These are phyloP conservation scores for Aspidoscelis tigris DNA, from an alignment of 2,113 vertebrate genomes.

Conservation along the genomic window DNA sequence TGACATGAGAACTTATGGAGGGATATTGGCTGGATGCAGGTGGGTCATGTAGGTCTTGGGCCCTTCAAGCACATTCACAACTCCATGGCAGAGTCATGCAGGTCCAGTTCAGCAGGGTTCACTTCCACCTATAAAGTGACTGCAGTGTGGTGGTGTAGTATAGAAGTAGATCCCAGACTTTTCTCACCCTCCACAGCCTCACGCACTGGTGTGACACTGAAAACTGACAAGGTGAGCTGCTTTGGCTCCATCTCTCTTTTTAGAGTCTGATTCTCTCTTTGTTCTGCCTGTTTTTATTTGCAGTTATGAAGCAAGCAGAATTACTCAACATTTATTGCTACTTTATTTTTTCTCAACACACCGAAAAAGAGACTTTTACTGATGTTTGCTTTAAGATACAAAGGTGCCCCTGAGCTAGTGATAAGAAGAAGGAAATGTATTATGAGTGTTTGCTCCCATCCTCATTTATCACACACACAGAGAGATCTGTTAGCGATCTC, in stretches of 20 bases:
- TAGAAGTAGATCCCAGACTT: too few relatives aligned
- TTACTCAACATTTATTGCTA: slow-evolving; percentile 35
- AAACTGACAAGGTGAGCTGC: not conserved
- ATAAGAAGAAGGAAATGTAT: slow-evolving; percentile 28
- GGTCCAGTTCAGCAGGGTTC: too few relatives aligned
- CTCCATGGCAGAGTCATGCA: too few relatives aligned
- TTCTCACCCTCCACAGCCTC: too few relatives aligned
- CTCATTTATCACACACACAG: slow-evolving; percentile 10
- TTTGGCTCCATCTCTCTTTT: not conserved
- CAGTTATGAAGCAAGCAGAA: slow-evolving; percentile 22
- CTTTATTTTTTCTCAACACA: slow-evolving; percentile 49
- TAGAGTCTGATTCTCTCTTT: not conserved
- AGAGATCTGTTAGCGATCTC: slow-evolving; percentile 57
- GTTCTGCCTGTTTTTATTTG: slow-evolving; percentile 26
- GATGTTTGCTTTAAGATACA: not conserved
- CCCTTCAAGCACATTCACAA: too few relatives aligned
- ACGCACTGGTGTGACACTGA: not conserved
- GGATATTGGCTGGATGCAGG: too few relatives aligned
- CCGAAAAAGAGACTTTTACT: slow-evolving; percentile 38
- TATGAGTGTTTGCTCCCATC: slow-evolving; percentile 36
- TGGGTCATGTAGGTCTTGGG: too few relatives aligned
- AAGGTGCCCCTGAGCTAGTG: slow-evolving; percentile 25
- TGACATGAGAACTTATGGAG: too few relatives aligned
- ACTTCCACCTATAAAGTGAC: too few relatives aligned
- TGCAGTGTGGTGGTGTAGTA: too few relatives aligned